phyloP scores from a whole-genome alignment of 2,797 vertebrate species.

The Acrossocheilus fasciatus region DNA sequence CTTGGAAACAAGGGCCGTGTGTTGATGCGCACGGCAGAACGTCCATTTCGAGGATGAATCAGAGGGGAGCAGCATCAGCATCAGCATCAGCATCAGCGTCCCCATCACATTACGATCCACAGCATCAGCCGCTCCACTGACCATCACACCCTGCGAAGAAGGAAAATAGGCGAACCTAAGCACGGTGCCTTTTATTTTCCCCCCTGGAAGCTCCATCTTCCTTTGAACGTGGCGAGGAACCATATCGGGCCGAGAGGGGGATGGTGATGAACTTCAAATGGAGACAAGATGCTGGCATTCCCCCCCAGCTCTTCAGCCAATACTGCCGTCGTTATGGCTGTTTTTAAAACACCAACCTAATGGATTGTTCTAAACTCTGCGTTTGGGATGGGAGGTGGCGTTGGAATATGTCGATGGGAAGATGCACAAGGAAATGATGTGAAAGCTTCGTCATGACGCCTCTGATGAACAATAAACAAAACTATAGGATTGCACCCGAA shows the following conservation, averaged over 20 bases:
- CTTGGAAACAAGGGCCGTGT: conserved; percentile 82
- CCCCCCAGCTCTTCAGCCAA: conserved; percentile 57
- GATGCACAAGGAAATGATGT: conserved; percentile 67
- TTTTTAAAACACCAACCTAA: conserved; percentile 68
- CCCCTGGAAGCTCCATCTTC: conserved; percentile 57
- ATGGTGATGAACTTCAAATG: conserved; percentile 71
- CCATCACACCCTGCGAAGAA: background rate
- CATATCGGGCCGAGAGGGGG: conserved; percentile 52
- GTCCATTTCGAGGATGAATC: conserved; percentile 79
- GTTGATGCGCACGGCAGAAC: conserved; percentile 74
- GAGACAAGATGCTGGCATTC: conserved; percentile 64
- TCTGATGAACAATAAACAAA: conserved; percentile 66
- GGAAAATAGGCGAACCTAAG: conserved; percentile 16
- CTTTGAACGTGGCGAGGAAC: conserved; percentile 57
- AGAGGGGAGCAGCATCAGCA: conserved; percentile 57
- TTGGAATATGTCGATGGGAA: conserved; percentile 64
- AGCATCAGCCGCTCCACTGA: conserved; percentile 25
- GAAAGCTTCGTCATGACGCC: conserved; percentile 69
- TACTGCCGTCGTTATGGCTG: conserved; percentile 44
- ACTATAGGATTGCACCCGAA: conserved; percentile 53
- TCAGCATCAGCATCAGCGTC: conserved; percentile 51
- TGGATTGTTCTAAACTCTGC: conserved; percentile 66
- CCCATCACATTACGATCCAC: conserved; percentile 58
- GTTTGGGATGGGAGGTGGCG: conserved; percentile 69
- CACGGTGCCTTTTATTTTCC: conserved; percentile 54